Evolutionary conservation across 2,113 vertebrate species (phyloP).

Genomic region (Gorsachius goisagi): DNA sequence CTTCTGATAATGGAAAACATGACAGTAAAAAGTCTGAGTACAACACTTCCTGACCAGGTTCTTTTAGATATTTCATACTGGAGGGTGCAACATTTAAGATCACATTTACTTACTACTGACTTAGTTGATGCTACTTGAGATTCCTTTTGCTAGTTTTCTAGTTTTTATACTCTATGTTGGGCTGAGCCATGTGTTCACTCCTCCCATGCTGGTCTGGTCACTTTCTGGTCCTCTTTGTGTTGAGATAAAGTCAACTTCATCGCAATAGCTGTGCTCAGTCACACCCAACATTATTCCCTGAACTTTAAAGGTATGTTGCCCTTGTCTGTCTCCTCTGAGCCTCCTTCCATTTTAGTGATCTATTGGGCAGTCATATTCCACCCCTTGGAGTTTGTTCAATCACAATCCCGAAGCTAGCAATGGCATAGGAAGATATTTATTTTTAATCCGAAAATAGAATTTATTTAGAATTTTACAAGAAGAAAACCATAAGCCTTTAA

Average conservation of each 20-base stretch:
- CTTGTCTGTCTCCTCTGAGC: too few relatives aligned
- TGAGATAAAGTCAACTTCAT: neutral
- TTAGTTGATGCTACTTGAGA: neutral
- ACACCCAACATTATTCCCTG: neutral
- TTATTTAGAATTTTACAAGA: neutral
- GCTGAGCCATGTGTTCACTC: accelerated
- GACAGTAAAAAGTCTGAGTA: accelerated
- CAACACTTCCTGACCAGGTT: neutral
- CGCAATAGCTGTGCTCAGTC: neutral
- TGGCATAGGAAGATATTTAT: neutral
- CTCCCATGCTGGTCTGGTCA: neutral
- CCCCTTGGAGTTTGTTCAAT: accelerated
- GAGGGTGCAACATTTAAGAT: accelerated
- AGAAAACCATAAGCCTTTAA: neutral
- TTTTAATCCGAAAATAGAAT: neutral
- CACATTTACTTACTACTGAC: neutral
- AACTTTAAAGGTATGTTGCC: neutral
- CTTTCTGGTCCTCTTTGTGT: neutral
- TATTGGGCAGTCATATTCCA: neutral
- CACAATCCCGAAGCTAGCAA: neutral
- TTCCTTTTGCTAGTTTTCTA: neutral
- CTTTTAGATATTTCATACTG: neutral
- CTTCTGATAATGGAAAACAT: neutral
- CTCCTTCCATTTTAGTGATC: neutral
- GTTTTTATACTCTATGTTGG: neutral